Conservation (phyloP, 2,888 invertebrate genomes). For the Ophioninae sp. region DNA sequence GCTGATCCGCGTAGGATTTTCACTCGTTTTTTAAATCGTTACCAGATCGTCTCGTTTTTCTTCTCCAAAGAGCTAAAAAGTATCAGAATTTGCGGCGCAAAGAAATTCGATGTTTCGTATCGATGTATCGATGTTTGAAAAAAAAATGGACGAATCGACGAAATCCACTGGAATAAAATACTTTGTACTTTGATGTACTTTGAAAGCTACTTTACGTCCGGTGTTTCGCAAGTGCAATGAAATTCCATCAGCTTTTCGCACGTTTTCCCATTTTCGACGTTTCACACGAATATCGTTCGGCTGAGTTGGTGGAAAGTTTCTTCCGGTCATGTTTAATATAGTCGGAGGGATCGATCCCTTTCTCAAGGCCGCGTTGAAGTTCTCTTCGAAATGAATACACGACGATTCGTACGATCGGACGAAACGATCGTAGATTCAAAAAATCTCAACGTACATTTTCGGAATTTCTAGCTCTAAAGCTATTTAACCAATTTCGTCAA, state of each 20-base stretch:
- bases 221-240: background rate
- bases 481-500: no score
- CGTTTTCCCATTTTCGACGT: background rate
- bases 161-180: slow-evolving; percentile 8
- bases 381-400: background rate
- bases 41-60: background rate
- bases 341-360: background rate
- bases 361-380: background rate
- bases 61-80: background rate
- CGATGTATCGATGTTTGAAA: background rate
- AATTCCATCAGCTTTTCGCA: slow-evolving; percentile 12
- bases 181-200: slow-evolving; percentile 4
- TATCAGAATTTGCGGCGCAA: background rate
- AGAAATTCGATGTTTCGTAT: background rate
- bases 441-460: background rate
- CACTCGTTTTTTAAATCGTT: background rate
- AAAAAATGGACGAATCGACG: background rate
- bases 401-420: background rate
- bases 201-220: no score
- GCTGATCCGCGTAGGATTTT: background rate
- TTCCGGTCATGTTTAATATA: background rate
- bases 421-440: background rate
- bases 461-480: no score
- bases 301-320: background rate
- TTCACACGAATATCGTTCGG: background rate